Base-by-base conservation (phyloP, 2,797 vertebrate species). In the Gymnoscopelus microlampas region DNA sequence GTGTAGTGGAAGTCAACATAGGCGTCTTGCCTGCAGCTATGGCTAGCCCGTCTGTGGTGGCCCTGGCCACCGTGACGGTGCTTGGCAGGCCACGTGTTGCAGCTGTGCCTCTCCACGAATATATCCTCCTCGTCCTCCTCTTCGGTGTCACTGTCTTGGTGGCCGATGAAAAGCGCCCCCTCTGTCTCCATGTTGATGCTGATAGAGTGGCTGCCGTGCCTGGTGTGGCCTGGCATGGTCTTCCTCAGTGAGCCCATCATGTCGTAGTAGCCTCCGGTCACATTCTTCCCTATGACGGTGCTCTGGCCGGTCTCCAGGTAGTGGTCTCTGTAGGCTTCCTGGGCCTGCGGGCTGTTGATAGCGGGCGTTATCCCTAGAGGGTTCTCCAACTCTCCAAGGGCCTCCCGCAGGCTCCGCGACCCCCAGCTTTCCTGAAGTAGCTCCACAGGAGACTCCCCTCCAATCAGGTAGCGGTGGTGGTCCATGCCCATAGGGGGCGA, bases 61-160 rank as follows among this genome's bases (percentile, higher is more conserved):
- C 84, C 79, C 12, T 79, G 29, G 0, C 91, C 93, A 81, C 93
- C 94, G 84, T 95, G 95, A 73, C 94, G 94, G 68, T 92, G 89
- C 66, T 96, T 96, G 11, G 95, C 93, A 50, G 93, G 89, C 97
- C 97, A 98, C 8, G 93, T 94, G 63, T 91, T 93, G 54, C 81
- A 91, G 50, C 60, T 82, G 84, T 93, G 89, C 70, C 91, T 91
- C 79, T 94, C 94, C 0, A 90, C 53, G 78, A 94, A 94, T 0
- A 76, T 71, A 44, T 90, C 91, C 0, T 90, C 90, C 0, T 91
- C 88, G 2, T 72, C 94, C 0, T 92, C 91, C 11, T 72, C 93
- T 55, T 93, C 91, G 1, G 91, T 81, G 1, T 94, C 91, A 0
- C 78, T 93, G 68, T 93, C 91, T 63, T 83, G 79, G 76, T 81